Evolutionary conservation across 2,797 vertebrate genomes (phyloP).

Genomic region (Sphaeramia orbicularis): DNA sequence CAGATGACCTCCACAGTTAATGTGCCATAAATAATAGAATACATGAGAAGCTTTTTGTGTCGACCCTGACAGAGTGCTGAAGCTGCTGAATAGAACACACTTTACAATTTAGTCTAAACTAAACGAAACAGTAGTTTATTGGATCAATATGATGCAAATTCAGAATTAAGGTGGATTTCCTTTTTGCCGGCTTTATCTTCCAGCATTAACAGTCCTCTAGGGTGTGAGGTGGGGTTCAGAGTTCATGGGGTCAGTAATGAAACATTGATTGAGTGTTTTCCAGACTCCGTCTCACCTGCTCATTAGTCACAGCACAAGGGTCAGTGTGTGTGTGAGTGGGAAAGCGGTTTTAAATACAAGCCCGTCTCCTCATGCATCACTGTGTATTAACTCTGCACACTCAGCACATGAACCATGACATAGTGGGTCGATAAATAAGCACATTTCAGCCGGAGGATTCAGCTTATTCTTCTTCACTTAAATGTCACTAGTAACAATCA

Average conservation of each 20-base stretch:
- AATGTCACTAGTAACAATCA: slow-evolving; percentile 42
- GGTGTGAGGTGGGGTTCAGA: slow-evolving; percentile 23
- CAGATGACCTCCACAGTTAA: slow-evolving; percentile 31
- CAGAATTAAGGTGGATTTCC: neutral
- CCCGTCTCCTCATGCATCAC: slow-evolving; percentile 23
- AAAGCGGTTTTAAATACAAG: neutral
- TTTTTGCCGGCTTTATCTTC: neutral
- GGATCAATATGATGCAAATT: neutral
- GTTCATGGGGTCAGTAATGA: slow-evolving; percentile 37
- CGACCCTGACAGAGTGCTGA: too few species aligned
- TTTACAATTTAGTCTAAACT: neutral
- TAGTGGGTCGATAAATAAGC: slow-evolving; percentile 52
- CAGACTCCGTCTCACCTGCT: slow-evolving; percentile 32
- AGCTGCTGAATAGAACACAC: neutral
- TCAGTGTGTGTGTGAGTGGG: slow-evolving; percentile 11
- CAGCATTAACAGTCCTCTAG: slow-evolving; percentile 17
- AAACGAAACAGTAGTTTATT: neutral
- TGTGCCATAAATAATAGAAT: slow-evolving; percentile 17
- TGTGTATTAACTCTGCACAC: slow-evolving; percentile 24
- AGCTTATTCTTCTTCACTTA: slow-evolving; percentile 29
- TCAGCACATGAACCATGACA: slow-evolving; percentile 47
- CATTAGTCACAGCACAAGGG: slow-evolving; percentile 28
- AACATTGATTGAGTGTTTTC: slow-evolving; percentile 45
- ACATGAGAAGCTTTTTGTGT: too few species aligned
- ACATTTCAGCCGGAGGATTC: slow-evolving; percentile 26